Evolutionary conservation across 2,797 vertebrate genomes (phyloP).

Genomic region (Mus minutoides): DNA sequence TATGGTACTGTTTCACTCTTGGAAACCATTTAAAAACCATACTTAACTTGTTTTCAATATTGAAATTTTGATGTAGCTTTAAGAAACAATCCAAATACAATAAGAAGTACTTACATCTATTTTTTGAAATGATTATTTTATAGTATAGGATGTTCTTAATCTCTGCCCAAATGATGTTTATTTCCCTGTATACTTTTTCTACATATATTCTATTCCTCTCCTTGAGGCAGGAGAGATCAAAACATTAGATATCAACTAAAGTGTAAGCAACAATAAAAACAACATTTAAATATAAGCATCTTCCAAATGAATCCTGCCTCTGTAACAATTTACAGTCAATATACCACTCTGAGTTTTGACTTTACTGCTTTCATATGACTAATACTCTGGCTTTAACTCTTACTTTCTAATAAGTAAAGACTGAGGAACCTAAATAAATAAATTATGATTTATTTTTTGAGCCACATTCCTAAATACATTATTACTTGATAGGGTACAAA

Average conservation of each 20-base stretch:
- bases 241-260: slow-evolving; percentile 52
- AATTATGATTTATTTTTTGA: slow-evolving; percentile 36
- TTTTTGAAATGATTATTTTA: slow-evolving; percentile 61
- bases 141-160: slow-evolving; percentile 24
- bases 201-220: slow-evolving; percentile 21
- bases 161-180: slow-evolving; percentile 49
- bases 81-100: slow-evolving; percentile 1
- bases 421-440: slow-evolving; percentile 15
- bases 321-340: slow-evolving; percentile 18
- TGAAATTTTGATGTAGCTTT: slow-evolving; percentile 33
- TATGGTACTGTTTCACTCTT: not conserved
- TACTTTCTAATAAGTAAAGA: slow-evolving; percentile 25
- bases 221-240: slow-evolving; percentile 55
- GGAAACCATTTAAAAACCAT: slow-evolving; percentile 35
- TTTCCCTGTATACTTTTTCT: slow-evolving; percentile 22
- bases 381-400: not conserved
- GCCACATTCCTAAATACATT: slow-evolving; percentile 29
- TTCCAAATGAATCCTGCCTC: not conserved
- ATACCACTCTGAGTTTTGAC: not conserved
- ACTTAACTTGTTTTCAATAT: slow-evolving; percentile 50
- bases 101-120: not conserved
- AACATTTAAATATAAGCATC: slow-evolving; percentile 58
- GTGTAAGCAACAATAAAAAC: slow-evolving; percentile 58
- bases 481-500: not conserved
- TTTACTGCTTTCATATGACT: slow-evolving; percentile 35